Base-by-base conservation (phyloP, 2,113 vertebrate genomes). In the Synchiropus splendidus region DNA sequence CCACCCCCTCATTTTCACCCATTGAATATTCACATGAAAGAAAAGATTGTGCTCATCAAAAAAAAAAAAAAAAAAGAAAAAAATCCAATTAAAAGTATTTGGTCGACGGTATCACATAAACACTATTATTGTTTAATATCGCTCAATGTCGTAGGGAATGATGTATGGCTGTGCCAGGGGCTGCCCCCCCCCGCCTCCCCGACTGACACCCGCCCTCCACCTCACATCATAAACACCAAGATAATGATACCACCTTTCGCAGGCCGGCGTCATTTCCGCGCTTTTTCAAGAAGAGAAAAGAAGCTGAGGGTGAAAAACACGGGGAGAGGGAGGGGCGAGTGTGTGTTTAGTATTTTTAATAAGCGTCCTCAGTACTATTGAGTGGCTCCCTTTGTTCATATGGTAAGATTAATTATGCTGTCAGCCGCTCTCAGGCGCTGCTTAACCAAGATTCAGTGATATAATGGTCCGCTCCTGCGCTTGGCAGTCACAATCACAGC, bases 401-500 rank as follows among this genome's bases (percentile, higher is more conserved):
- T 92, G 89, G 89, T 89, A 94, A 97, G 94, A 98, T 98, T 97
- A 98, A 97, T 98, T 97, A 98, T 95, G 90, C 92, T 95, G 92
- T 96, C 93, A 97, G 89, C 77, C 86, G 88, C 88, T 93, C 92
- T 94, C 92, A 94, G 92, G 91, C 90, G 91, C 91, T 92, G 90
- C 93, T 95, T 98, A 98, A 97, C 94, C 94, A 98, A 98, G 94
- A 98, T 98, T 94, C 94, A 97, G 89, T 92, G 94, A 98, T 97
- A 97, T 94, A 94, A 94, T 92, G 90, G 90, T 63, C 68, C 27
- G 63, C 74, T 70, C 77, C 71, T 68, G 87, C 83, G 88, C 89
- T 91, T 92, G 84, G 88, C 92, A 95, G 94, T 93, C 92, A 93
- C 90, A 93, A 92, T 94, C 90, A 92, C 61, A 48, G 36, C 39